phyloP scores from a whole-genome alignment of 2,888 invertebrate genomes.

The Tridacna crocea region DNA sequence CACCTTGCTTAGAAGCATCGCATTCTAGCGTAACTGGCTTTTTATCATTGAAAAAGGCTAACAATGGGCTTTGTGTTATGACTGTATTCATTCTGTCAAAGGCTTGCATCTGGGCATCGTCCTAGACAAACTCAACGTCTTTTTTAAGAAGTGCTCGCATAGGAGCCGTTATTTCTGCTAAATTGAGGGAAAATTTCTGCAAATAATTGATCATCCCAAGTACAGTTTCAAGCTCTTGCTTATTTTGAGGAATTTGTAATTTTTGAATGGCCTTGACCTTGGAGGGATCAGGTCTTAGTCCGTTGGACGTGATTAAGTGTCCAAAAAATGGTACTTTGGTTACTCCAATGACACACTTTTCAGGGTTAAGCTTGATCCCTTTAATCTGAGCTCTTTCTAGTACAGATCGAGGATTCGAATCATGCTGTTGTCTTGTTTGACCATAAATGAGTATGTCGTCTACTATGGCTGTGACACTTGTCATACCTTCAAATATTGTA shows the following conservation, averaged over 20 bases:
- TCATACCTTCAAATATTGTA: conserved; percentile 41
- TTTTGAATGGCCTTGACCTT: conserved; percentile 45
- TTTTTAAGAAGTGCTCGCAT: conserved; percentile 35
- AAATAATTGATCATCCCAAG: conserved; percentile 55
- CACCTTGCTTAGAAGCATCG: conserved; percentile 15
- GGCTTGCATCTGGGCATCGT: conserved; percentile 31
- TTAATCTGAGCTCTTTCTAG: conserved; percentile 23
- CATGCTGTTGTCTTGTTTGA: conserved; percentile 38
- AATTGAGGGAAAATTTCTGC: too few relatives aligned
- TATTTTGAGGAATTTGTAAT: conserved; percentile 20
- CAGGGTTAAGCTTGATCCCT: conserved; percentile 40
- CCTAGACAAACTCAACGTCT: conserved; percentile 40
- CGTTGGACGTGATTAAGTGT: conserved; percentile 37
- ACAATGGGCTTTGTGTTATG: background rate
- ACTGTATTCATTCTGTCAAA: conserved; percentile 36
- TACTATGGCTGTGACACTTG: conserved; percentile 33
- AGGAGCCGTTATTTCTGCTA: conserved; percentile 43
- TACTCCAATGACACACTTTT: conserved; percentile 40
- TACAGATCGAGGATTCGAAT: conserved; percentile 27
- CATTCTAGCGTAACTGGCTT: conserved; percentile 9
- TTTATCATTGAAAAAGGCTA: conserved; percentile 26
- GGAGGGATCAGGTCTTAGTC: conserved; percentile 43
- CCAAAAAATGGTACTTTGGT: conserved; percentile 50
- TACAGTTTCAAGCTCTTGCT: conserved; percentile 38
- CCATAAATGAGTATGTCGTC: conserved; percentile 51